Percentiles rank a stretch among this genome's conserved stretches.
Conservation (phyloP, 2,797 vertebrate species). For the Synaphobranchus kaupii region DNA sequence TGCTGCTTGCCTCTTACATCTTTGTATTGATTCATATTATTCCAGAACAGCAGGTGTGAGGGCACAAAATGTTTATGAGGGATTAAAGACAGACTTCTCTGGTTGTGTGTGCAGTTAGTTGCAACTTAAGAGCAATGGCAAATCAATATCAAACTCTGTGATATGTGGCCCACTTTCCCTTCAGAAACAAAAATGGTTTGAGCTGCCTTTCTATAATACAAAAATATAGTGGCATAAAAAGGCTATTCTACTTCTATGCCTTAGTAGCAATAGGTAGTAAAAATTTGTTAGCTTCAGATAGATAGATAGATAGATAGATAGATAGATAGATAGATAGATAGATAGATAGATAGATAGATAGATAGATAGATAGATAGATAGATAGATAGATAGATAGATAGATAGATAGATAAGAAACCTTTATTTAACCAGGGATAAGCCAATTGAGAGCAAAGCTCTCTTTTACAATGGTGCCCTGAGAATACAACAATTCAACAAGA, state of each 20-base stretch:
- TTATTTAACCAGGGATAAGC: too few relatives aligned
- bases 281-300: not conserved
- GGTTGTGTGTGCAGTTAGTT: not conserved
- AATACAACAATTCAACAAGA: too few relatives aligned
- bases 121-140: not conserved
- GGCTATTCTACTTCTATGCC: not conserved
- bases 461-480: too few relatives aligned
- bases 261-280: not conserved
- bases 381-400: too few relatives aligned
- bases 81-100: constrained; percentile 4
- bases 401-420: too few relatives aligned
- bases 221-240: not conserved
- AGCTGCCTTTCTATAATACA: not conserved
- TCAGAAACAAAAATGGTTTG: not conserved
- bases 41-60: not conserved
- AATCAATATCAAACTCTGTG: constrained; percentile 3
- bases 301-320: too few relatives aligned
- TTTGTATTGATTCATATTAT: not conserved
- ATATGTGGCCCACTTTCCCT: not conserved
- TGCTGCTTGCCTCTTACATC: too few relatives aligned
- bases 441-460: too few relatives aligned
- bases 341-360: too few relatives aligned
- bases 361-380: too few relatives aligned
- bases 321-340: too few relatives aligned
- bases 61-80: not conserved